Percentiles rank a stretch among this genome's conserved stretches.
These are phyloP conservation scores for Eupithecia inturbata DNA, from an alignment of 2,888 invertebrate genomes.

Conservation along the genomic window DNA sequence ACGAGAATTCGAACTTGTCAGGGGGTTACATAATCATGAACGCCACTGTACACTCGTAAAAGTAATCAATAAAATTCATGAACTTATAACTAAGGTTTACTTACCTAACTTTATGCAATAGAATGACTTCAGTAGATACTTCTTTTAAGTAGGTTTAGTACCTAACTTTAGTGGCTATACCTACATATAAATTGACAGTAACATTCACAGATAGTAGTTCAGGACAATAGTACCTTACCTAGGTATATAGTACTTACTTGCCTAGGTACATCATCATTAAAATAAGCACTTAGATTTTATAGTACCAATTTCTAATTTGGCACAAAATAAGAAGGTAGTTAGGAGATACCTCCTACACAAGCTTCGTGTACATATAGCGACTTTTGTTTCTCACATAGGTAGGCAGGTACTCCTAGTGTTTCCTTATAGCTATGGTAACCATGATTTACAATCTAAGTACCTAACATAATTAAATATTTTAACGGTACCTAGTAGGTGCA, in stretches of 20 bases:
- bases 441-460: neutral
- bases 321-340: neutral
- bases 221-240: neutral
- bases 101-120: neutral
- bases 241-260: neutral
- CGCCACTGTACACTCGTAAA: neutral
- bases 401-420: neutral
- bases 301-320: neutral
- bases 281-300: neutral
- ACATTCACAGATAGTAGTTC: neutral
- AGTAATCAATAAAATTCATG: neutral
- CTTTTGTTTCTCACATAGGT: neutral
- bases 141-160: neutral
- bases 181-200: neutral
- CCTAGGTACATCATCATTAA: neutral
- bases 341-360: neutral
- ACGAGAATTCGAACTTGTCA: too few relatives aligned
- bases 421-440: conserved; percentile 2
- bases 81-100: neutral
- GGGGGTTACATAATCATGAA: too few relatives aligned
- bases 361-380: neutral
- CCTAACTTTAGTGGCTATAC: neutral
- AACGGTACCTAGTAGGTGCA: neutral
- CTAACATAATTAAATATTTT: neutral
- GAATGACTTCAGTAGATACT: neutral